Base-by-base conservation (phyloP, 2,888 invertebrate genomes). In the Cephonodes hylas region DNA sequence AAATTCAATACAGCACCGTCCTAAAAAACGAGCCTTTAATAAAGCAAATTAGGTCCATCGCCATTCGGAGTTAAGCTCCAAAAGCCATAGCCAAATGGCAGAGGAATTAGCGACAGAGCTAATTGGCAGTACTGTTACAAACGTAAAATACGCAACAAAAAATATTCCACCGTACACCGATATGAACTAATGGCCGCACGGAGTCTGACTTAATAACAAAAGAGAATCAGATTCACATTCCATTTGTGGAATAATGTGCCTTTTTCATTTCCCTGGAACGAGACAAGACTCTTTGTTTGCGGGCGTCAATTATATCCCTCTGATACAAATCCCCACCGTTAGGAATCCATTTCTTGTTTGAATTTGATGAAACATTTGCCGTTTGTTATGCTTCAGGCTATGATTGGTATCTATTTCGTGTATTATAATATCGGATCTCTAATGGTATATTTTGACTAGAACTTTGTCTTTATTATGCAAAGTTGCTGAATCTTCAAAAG, bases 281-380 rank as follows among this genome's bases (percentile, higher is more conserved):
- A 72, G 70, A 75, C 77, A 75, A 75, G 77, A 78, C 74, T 75
- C 73, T 73, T 74, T 77, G 76, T 79, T 77, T 76, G 76, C 68
- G 67, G 72, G 70, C 72, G 69, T 72, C 75, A 75, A 77, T 79
- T 77, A 76, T 76, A 75, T 78, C 75, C 69, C 72, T 63, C 27
- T 58, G 58, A 25, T 46, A 58, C 61, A 61, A 61, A 58, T 58
- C 46, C 58, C 57, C 23, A 13, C 27, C 23, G 45, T 18, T 15
- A 57, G 42, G 42, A 13, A 38, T 22, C 45, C 48, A 60, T 58
- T 61, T 45, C 13, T 25, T 25, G 58, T 58, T 58, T 48, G 18
- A 46, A 38, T 61, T 45, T 61, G 3, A 61, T 58, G 31, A 58
- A 44, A 58, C 44, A 13, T 46, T 45, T 38, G 38, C 15, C 22